phyloP scores from a whole-genome alignment of 1,140 invertebrate genomes.

The Wiebesia pumilae region DNA sequence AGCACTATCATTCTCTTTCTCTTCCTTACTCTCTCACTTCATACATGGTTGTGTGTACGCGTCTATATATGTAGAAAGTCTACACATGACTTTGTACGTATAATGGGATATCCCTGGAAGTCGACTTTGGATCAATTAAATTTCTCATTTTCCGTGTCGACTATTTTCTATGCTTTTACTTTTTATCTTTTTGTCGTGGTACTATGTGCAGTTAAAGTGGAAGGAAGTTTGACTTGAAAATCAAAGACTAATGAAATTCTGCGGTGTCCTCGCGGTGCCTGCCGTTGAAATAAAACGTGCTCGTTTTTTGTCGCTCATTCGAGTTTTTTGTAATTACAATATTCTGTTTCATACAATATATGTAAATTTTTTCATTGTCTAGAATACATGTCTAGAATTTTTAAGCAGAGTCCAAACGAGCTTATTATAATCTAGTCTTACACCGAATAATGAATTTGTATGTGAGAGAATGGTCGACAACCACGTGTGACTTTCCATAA shows the following conservation, averaged over 20 bases:
- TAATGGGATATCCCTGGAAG: neutral
- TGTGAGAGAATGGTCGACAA: no score
- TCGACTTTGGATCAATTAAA: slow-evolving; percentile 39
- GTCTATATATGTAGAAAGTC: neutral
- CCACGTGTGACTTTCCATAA: neutral
- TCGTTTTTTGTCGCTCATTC: neutral
- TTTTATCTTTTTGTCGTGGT: slow-evolving; percentile 12
- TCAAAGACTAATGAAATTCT: slow-evolving; percentile 46
- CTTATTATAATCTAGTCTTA: no score
- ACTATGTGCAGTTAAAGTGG: slow-evolving; percentile 1
- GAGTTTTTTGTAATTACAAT: slow-evolving; percentile 10
- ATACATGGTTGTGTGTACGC: no score
- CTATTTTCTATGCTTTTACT: slow-evolving; percentile 5
- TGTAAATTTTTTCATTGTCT: neutral
- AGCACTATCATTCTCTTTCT: neutral
- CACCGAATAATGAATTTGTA: no score
- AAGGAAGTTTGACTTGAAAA: neutral
- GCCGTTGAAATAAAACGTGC: neutral
- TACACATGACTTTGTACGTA: neutral
- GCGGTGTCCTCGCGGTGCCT: neutral
- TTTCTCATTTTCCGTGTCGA: slow-evolving; percentile 18
- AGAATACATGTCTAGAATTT: no score
- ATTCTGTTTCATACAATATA: neutral
- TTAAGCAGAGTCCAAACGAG: no score
- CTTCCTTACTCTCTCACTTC: neutral